Conservation (phyloP, 1,140 invertebrate species). For the Lordiphosa mommai region DNA sequence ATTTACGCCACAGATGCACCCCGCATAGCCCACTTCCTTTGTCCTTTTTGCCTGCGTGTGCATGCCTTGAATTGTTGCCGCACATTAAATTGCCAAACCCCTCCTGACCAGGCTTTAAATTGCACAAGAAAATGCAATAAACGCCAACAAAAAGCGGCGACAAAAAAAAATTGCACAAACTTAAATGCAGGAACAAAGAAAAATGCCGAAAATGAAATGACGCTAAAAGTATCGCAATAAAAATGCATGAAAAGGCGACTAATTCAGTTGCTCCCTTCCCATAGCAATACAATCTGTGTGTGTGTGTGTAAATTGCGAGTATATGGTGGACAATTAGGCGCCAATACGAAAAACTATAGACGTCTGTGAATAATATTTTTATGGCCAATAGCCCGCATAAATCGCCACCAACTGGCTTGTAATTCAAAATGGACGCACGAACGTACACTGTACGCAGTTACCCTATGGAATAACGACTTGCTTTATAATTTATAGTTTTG, state of each 20-base stretch:
- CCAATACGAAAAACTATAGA: slow-evolving; percentile 23
- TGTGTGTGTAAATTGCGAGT: slow-evolving; percentile 8
- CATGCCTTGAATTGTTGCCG: slow-evolving; percentile 51
- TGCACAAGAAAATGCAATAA: slow-evolving; percentile 58
- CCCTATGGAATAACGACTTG: slow-evolving; percentile 33
- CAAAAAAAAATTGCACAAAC: slow-evolving; percentile 11
- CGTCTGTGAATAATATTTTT: slow-evolving; percentile 55
- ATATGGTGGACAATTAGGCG: slow-evolving; percentile 52
- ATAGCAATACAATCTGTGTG: slow-evolving; percentile 2
- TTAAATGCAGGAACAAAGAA: slow-evolving; percentile 30
- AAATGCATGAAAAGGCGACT: slow-evolving; percentile 69
- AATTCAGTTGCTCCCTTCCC: slow-evolving; percentile 28
- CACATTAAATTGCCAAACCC: slow-evolving; percentile 51
- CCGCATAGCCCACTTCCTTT: neutral
- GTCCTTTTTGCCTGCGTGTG: slow-evolving; percentile 33
- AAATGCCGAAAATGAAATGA: slow-evolving; percentile 60
- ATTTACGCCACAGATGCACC: slow-evolving; percentile 15
- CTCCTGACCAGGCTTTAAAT: slow-evolving; percentile 42
- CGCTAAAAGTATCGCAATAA: slow-evolving; percentile 67
- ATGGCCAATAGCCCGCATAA: slow-evolving; percentile 58
- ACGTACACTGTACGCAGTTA: slow-evolving; percentile 23
- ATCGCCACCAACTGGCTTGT: slow-evolving; percentile 36
- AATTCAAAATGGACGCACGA: slow-evolving; percentile 46
- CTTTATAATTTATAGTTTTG: slow-evolving; percentile 56
- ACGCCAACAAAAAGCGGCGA: slow-evolving; percentile 52